Evolutionary conservation across 1,140 invertebrate genomes (phyloP).

Genomic region (Drosophila lacteicornis): DNA sequence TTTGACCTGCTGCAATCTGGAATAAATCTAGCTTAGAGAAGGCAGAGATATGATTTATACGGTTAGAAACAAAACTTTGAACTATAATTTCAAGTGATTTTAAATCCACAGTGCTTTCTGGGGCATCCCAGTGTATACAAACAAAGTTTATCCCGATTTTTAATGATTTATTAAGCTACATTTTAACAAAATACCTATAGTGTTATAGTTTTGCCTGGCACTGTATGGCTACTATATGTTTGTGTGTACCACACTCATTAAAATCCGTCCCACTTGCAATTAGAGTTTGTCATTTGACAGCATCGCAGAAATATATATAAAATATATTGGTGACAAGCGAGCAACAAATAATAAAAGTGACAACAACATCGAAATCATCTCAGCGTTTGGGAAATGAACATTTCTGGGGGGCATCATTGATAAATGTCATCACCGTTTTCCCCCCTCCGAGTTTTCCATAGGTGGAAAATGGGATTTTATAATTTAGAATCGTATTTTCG

Average conservation of each 20-base stretch:
- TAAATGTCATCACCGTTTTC: conserved; percentile 30
- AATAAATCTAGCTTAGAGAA: conserved; percentile 7
- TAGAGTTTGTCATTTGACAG: conserved; percentile 80
- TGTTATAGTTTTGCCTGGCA: neutral
- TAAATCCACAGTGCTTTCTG: no score
- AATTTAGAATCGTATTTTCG: neutral
- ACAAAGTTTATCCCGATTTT: no score
- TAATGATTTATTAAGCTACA: neutral
- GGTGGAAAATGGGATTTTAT: conserved; percentile 27
- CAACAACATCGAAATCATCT: conserved; percentile 30
- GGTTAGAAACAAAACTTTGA: no score
- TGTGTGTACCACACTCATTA: conserved; percentile 59
- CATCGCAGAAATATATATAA: conserved; percentile 50
- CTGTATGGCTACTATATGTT: conserved; percentile 9
- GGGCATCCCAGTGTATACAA: no score
- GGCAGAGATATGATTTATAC: conserved; percentile 5
- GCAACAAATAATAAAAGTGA: conserved; percentile 44
- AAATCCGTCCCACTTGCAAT: conserved; percentile 77
- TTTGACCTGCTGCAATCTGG: neutral
- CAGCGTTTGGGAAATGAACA: conserved; percentile 6
- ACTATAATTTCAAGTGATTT: neutral
- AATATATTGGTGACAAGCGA: conserved; percentile 67
- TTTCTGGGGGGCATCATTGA: conserved; percentile 19
- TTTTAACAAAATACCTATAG: neutral
- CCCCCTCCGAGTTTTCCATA: neutral